Evolutionary conservation across 2,113 vertebrate genomes (phyloP).

Genomic region (Archocentrus centrarchus): DNA sequence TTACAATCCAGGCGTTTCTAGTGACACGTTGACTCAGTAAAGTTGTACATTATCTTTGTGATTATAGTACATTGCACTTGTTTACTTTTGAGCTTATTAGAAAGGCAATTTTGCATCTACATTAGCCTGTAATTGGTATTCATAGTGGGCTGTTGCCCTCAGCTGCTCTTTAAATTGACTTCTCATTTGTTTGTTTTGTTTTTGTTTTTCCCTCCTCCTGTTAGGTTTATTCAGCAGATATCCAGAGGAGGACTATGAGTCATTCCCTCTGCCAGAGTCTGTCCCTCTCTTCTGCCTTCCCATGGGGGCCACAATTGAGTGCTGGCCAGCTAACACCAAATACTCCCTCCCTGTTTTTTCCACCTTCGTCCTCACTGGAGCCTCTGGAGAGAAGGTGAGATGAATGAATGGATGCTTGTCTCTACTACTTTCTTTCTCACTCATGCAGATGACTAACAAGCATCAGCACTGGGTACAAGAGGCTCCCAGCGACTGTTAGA

Average conservation of each 20-base stretch:
- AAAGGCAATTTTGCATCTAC: neutral
- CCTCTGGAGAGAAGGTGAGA: constrained; percentile 96
- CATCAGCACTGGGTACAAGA: constrained; percentile 1
- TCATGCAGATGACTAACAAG: neutral
- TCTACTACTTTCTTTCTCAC: neutral
- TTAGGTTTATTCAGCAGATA: constrained; percentile 96
- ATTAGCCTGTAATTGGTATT: constrained; percentile 34
- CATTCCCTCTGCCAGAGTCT: constrained; percentile 95
- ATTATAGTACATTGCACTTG: constrained; percentile 6
- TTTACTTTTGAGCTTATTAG: neutral
- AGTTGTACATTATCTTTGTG: neutral
- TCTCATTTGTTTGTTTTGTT: neutral
- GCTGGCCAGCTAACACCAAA: constrained; percentile 94
- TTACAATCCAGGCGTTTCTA: constrained; percentile 4
- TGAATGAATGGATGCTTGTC: neutral
- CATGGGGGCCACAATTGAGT: constrained; percentile 97
- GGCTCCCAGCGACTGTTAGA: constrained; percentile 19
- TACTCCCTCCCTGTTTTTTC: constrained; percentile 98
- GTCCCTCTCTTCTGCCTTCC: constrained; percentile 98
- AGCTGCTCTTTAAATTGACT: neutral
- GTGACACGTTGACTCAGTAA: neutral
- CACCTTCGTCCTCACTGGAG: constrained; percentile 96
- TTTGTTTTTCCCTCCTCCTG: constrained; percentile 36
- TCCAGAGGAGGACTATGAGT: constrained; percentile 96
- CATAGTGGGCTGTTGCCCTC: constrained; percentile 1